Conservation (phyloP, 2,797 vertebrate genomes). For the Megaceryle alcyon region DNA sequence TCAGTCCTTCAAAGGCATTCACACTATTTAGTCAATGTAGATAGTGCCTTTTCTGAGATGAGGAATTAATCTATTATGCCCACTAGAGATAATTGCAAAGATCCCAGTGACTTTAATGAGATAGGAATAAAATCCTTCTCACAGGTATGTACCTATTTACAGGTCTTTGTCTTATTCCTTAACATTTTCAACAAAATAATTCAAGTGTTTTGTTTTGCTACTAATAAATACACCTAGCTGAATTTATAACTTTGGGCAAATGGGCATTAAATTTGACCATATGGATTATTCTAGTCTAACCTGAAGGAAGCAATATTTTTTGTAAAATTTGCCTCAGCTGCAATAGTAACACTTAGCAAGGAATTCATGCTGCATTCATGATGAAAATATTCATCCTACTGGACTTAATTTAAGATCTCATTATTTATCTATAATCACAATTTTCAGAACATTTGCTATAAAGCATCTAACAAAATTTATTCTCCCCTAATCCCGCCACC, state of each 20-base stretch:
- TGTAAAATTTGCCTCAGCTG: background rate
- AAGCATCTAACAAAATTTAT: background rate
- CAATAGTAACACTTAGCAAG: background rate
- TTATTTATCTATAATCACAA: background rate
- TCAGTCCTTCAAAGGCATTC: background rate
- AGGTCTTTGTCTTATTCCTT: background rate
- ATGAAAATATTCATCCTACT: background rate
- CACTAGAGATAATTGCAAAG: background rate
- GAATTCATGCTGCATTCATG: background rate
- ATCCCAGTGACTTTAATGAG: background rate
- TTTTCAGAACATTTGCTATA: background rate
- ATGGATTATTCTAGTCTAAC: background rate
- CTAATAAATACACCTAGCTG: background rate
- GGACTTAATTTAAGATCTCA: background rate
- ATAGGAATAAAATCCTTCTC: background rate
- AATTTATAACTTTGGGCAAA: background rate
- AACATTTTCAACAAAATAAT: background rate
- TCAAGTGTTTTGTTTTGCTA: background rate
- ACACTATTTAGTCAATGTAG: background rate
- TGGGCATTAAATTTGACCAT: background rate
- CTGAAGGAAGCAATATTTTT: background rate
- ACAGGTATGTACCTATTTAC: background rate
- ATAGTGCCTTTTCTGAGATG: background rate
- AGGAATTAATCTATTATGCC: background rate
- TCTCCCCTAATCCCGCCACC: background rate